Percentiles rank a stretch among this genome's conserved stretches.
These are phyloP conservation scores for Amphipoea oculea DNA, from an alignment of 2,888 invertebrate genomes.

Conservation along the genomic window DNA sequence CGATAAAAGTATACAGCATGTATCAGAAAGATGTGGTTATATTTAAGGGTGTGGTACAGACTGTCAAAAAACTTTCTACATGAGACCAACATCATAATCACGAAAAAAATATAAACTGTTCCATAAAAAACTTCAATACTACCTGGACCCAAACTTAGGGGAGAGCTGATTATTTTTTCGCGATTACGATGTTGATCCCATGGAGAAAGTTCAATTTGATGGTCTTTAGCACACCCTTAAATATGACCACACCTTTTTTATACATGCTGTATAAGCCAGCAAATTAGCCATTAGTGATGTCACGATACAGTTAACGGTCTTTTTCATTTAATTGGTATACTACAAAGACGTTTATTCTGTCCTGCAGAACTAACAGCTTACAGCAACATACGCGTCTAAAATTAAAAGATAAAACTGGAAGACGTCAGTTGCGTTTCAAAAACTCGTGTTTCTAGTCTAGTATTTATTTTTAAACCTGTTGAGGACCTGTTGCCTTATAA, in stretches of 20 bases:
- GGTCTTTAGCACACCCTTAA: not conserved
- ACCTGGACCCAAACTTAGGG: not conserved
- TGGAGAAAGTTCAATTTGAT: not conserved
- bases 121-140: not conserved
- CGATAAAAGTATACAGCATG: not conserved
- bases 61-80: too few species aligned
- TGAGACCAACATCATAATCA: too few species aligned
- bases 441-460: slow-evolving; percentile 44
- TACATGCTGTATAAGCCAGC: not conserved
- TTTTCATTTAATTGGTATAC: slow-evolving; percentile 2
- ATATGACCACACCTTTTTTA: not conserved
- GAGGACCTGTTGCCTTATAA: slow-evolving; percentile 5
- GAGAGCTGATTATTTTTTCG: not conserved
- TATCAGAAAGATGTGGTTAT: not conserved
- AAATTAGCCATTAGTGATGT: not conserved
- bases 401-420: slow-evolving; percentile 22
- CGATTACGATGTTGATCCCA: not conserved
- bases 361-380: not conserved
- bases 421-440: slow-evolving; percentile 10
- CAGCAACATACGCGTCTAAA: slow-evolving; percentile 14
- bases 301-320: not conserved
- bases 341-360: not conserved
- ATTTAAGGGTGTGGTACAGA: not conserved
- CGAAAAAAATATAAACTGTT: not conserved
- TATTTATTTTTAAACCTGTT: slow-evolving; percentile 51